Evolutionary conservation across 2,888 invertebrate species (phyloP), one percentile per base, ranked within the genome.

Genomic region (Amphimallon solstitiale): DNA sequence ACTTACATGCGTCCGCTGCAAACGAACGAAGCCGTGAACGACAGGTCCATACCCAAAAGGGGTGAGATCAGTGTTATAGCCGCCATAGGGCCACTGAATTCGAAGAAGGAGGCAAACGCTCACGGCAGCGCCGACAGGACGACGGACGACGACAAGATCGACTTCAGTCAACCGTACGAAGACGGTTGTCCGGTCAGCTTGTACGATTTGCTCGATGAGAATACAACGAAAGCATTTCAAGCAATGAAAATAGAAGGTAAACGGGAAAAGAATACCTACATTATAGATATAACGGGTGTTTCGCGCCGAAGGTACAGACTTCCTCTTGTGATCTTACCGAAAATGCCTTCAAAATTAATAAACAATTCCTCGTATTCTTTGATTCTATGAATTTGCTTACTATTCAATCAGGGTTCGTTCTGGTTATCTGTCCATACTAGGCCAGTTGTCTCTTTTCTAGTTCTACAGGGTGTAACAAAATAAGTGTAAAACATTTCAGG

Each of bases 81-180:
- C 0, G 95, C 95, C 2, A 92, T 95, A 73, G 95, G 96, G 0
- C 91, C 92, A 0, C 84, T 96, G 29, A 94, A 94, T 84, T 85
- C 87, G 0, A 83, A 89, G 60, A 89, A 89, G 73, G 94, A 95
- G 79, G 94, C 95, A 3, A 94, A 94, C 75, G 92, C 94, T 0
- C 95, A 95, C 79, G 88, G 89, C 56, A 86, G 87, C 68, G 87
- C 87, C 77, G 92, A 92, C 76, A 89, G 89, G 73, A 92, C 91
- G 0, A 86, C 85, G 71, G 88, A 85, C 59, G 92, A 93, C 74
- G 87, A 91, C 71, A 88, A 89, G 75, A 89, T 95, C n/a, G 91
- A 94, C 83, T 94, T 94, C 78, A 89, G 90, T 38, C 77, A 80
- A 9, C 76, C 87, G 85, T 89, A 91, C 77, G 91, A 92, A 78